Conservation (phyloP, 2,888 invertebrate species). For the Therioaphis trifolii region DNA sequence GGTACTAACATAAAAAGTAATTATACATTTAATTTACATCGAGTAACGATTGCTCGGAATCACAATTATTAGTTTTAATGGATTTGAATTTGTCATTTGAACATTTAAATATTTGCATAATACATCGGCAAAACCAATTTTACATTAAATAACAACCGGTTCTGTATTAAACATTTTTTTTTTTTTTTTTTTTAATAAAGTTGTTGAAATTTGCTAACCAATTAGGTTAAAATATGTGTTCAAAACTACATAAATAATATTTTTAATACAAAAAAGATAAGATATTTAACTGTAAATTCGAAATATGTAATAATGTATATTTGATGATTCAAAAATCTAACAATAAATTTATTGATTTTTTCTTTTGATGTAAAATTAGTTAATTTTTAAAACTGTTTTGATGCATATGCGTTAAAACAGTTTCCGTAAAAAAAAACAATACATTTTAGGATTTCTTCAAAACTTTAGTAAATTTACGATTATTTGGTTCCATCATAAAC, state of each 20-base stretch:
- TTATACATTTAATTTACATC: conserved; percentile 9
- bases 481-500: no score
- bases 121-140: conserved; percentile 6
- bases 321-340: no score
- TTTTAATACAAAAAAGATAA: neutral
- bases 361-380: no score
- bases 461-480: no score
- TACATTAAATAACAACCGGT: conserved; percentile 30
- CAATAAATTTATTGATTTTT: no score
- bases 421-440: no score
- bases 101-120: conserved; percentile 12
- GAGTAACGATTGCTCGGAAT: neutral
- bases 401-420: no score
- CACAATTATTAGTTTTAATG: conserved; percentile 13
- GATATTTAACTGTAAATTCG: no score
- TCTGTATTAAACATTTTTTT: neutral
- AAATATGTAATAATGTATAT: no score
- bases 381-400: no score
- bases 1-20: no score
- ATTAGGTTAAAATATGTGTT: conserved; percentile 13
- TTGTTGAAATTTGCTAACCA: conserved; percentile 17
- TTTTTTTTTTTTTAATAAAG: neutral
- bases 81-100: neutral
- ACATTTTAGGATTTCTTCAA: no score
- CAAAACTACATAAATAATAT: conserved; percentile 16